Evolutionary conservation across 2,888 invertebrate species (phyloP).

Genomic region (Alitta virens): DNA sequence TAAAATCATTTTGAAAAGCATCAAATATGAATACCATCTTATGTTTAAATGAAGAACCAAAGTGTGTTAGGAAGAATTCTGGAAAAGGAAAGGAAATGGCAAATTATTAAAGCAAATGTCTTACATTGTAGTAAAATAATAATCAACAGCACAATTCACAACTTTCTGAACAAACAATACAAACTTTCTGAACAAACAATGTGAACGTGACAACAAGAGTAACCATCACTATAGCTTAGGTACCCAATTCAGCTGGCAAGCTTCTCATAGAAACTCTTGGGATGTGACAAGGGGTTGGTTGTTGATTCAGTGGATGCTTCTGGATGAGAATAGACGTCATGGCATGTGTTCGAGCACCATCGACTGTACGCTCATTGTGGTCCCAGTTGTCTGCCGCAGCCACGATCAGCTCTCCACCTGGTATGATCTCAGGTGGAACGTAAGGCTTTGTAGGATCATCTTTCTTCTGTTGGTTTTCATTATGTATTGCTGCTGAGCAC

Average conservation of each 20-base stretch:
- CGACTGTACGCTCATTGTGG: slow-evolving; percentile 7
- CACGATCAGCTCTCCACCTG: neutral
- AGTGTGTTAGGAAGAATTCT: too few relatives aligned
- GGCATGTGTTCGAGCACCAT: slow-evolving; percentile 7
- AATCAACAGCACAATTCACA: too few relatives aligned
- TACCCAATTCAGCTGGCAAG: too few relatives aligned
- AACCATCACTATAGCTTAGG: neutral
- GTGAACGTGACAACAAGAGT: neutral
- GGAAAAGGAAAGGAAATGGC: too few relatives aligned
- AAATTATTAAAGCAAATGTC: too few relatives aligned
- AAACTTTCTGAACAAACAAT: neutral
- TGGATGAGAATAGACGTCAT: slow-evolving; percentile 1
- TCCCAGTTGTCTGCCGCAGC: slow-evolving; percentile 12
- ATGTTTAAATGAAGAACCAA: too few relatives aligned
- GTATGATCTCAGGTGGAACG: neutral
- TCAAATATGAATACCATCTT: too few relatives aligned
- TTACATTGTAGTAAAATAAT: too few relatives aligned
- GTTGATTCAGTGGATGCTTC: neutral
- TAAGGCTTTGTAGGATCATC: neutral
- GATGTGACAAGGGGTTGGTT: too few relatives aligned
- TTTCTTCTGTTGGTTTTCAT: neutral
- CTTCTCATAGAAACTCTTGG: too few relatives aligned
- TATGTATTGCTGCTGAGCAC: slow-evolving; percentile 1
- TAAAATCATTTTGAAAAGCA: too few relatives aligned
- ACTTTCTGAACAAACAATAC: neutral